Evolutionary conservation across 2,113 vertebrate genomes (phyloP), one percentile per base, ranked within the genome.

Genomic region (Dicerorhinus sumatrensis): DNA sequence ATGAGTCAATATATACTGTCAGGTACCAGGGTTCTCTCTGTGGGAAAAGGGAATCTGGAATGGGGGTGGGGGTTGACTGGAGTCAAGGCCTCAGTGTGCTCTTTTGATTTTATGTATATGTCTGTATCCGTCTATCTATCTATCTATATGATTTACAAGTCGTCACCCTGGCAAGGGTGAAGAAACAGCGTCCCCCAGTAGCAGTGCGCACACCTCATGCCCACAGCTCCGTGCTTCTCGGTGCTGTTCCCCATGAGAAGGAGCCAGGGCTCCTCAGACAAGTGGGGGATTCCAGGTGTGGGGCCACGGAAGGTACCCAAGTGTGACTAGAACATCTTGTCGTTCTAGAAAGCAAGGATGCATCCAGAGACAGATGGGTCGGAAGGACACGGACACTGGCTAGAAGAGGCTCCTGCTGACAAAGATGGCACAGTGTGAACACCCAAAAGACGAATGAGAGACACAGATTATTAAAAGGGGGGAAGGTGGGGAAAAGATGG

Each of bases 61-160:
- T 0, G 23, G 46, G 77, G 27, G 27, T 25, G 69, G 27, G 17
- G 16, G 18, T 18, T 18, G 14, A 5, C 42, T 51, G 42, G 82
- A 60, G 51, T 6, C 3, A 3, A 29, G 56, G 56, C 10, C 0
- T 60, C 39, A 0, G 0, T 33, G 0, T 17, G 21, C 39, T 51
- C 25, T 51, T 65, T 25, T 18, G 63, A 77, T 48, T 33, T 27
- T 8, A 1, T 16, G 5, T 12, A 1, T 42, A 17, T 54, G 12
- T 54, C 13, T 54, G 12, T 54, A 3, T 54, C 51, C 13, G 3
- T 54, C 51, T 54, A 13, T 54, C 51, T 54, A 14, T 54, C 11
- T 54, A 16, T 54, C 12, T 54, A 16, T 54, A 13, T 27, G 69
- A n/a, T 69, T 60, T 39, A 23, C 31, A 39, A 36, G 46, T 29